These are phyloP conservation scores for Sebastes oblongus DNA, from an alignment of 2,797 vertebrate species.

Conservation along the genomic window DNA sequence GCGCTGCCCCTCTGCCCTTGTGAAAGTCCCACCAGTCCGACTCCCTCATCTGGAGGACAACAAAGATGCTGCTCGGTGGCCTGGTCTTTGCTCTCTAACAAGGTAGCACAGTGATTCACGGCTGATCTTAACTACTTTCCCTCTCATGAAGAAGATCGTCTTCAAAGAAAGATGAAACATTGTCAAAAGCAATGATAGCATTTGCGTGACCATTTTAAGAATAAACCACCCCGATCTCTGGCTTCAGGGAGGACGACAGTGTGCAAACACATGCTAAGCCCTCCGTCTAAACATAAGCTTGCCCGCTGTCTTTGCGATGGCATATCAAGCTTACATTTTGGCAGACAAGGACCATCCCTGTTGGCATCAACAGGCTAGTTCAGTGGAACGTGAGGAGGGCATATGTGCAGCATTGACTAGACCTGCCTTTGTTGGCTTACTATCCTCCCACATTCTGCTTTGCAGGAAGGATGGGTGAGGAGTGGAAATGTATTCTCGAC, in stretches of 20 bases:
- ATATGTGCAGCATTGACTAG: conserved; percentile 49
- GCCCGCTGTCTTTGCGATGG: conserved; percentile 20
- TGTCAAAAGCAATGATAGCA: neutral
- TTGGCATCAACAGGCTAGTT: conserved; percentile 40
- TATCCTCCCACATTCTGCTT: conserved; percentile 39
- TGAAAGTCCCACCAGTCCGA: neutral
- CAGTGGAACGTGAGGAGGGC: conserved; percentile 45
- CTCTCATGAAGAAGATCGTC: neutral
- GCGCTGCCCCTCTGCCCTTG: conserved; percentile 12
- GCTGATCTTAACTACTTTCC: neutral
- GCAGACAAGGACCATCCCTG: conserved; percentile 29
- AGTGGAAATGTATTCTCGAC: conserved; percentile 40
- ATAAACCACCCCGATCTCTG: neutral
- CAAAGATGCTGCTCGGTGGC: neutral
- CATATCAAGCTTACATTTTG: conserved; percentile 50
- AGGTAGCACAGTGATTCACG: neutral
- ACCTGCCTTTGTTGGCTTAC: conserved; percentile 33
- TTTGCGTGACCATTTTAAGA: neutral
- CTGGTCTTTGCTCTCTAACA: neutral
- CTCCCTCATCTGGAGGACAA: neutral
- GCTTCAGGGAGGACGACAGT: neutral
- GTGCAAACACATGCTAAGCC: conserved; percentile 24
- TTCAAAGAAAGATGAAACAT: neutral
- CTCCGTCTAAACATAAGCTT: conserved; percentile 46
- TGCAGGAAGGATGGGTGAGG: conserved; percentile 19